Base-by-base conservation (phyloP, 2,888 invertebrate genomes). In the Pandemis corylana region DNA sequence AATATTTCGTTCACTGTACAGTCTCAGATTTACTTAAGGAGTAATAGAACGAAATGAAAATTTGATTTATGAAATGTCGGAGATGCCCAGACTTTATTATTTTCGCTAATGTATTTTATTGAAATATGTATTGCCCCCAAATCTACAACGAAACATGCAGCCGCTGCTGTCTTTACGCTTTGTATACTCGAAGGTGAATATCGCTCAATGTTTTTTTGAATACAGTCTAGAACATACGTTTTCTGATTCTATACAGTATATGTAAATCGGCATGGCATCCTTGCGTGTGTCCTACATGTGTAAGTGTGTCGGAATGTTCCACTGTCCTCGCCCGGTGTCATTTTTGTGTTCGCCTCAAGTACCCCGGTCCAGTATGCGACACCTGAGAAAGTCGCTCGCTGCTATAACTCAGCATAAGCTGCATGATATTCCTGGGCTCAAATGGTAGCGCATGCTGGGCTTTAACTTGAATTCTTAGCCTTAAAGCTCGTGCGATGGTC, bases 281-380 rank as follows among this genome's bases (percentile, higher is more conserved):
- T 20, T 67, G 36, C 73, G 61, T 67, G 62, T 42, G 56, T 71
- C 75, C 67, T 62, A 53, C 53, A 63, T 63, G 71, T 73, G 36
- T 66, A 66, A 51, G 53, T 75, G 70, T 51, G 41, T 66, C 62
- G 67, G 70, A 75, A 75, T 75, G 75, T 42, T 63, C 53, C 59
- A 61, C 61, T 42, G 64, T 15, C 70, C 65, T 70, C 44, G n/a
- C 69, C 62, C 42, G 7, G 7, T 70, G 66, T 75, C 68, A 51
- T 65, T 20, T 68, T 46, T 36, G 65, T 73, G 73, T 73, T 63
- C 42, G 63, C 56, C 62, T 67, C 41, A 20, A 53, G 51, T 72
- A 28, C 44, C 56, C 7, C 20, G 10, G 59, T 5, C 59, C 59
- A 28, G 59, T 20, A 59, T 59, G 20, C 59, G 59, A 9, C 13